These are phyloP conservation scores for Thaumetopoea pityocampa DNA, from an alignment of 1,140 invertebrate species.

Conservation along the genomic window DNA sequence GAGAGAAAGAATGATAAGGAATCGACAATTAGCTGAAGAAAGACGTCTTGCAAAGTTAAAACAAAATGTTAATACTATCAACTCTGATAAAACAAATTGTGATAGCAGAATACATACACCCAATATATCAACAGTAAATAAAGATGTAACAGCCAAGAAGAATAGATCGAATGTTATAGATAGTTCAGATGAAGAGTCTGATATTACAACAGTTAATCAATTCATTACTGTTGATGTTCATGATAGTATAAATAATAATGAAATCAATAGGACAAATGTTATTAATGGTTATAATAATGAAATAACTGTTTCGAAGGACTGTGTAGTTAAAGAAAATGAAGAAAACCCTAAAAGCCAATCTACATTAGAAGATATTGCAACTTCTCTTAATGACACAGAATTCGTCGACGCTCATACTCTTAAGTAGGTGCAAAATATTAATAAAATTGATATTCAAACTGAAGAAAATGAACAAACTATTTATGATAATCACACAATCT, in stretches of 20 bases:
- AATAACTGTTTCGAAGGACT: too few relatives aligned
- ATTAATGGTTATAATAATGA: too few relatives aligned
- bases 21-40: constrained; percentile 65
- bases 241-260: constrained; percentile 5
- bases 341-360: background rate
- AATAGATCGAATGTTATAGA: constrained; percentile 41
- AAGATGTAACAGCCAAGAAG: constrained; percentile 11
- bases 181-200: constrained; percentile 48
- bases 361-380: too few relatives aligned
- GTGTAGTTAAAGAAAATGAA: constrained; percentile 5
- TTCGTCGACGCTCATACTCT: too few relatives aligned
- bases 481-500: too few relatives aligned
- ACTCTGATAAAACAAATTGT: constrained; percentile 5
- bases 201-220: constrained; percentile 18
- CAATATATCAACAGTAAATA: constrained; percentile 1
- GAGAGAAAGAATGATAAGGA: constrained; percentile 62
- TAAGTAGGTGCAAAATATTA: too few relatives aligned
- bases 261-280: too few relatives aligned
- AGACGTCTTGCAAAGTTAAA: constrained; percentile 49
- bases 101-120: constrained; percentile 5
- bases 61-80: constrained; percentile 23
- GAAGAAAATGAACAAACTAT: too few relatives aligned
- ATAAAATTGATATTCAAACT: too few relatives aligned
- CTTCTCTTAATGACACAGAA: too few relatives aligned
- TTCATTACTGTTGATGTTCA: constrained; percentile 21